These are phyloP conservation scores for Hydractinia symbiolongicarpus DNA, from an alignment of 30 jellyfish, hydroid and myxozoan genomes.

Conservation along the genomic window DNA sequence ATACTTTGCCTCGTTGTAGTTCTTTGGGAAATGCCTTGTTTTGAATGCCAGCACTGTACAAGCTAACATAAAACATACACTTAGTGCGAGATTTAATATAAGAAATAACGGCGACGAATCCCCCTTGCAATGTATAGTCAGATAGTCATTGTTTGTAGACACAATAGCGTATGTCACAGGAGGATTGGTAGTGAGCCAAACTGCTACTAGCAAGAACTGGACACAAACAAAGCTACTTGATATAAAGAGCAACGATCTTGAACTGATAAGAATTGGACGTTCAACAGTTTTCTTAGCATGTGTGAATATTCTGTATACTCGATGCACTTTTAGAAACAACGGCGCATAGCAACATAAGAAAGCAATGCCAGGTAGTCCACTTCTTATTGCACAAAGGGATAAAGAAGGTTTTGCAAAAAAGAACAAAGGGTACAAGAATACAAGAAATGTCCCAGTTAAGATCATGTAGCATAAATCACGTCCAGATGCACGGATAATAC, in stretches of 20 bases:
- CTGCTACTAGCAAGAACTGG: constrained; percentile 42
- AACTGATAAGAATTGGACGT: constrained; percentile 56
- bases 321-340: constrained; percentile 30
- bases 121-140: constrained; percentile 9
- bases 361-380: constrained; percentile 60
- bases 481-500: constrained; percentile 69
- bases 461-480: constrained; percentile 65
- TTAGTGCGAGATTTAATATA: too few relatives aligned
- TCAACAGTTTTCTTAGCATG: constrained; percentile 42
- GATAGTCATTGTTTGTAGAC: not conserved
- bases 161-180: constrained; percentile 29
- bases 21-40: too few relatives aligned
- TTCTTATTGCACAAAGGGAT: constrained; percentile 41
- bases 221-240: constrained; percentile 33
- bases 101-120: too few relatives aligned
- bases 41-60: too few relatives aligned
- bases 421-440: constrained; percentile 37
- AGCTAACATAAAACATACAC: too few relatives aligned
- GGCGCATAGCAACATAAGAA: constrained; percentile 13
- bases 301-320: constrained; percentile 54
- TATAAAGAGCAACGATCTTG: constrained; percentile 38
- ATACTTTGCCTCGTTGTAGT: too few relatives aligned
- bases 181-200: constrained; percentile 37
- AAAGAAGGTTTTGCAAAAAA: constrained; percentile 43
- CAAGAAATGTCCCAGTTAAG: constrained; percentile 45